Evolutionary conservation across 2,797 vertebrate species (phyloP).

Genomic region (Pseudocheirus occidentalis): DNA sequence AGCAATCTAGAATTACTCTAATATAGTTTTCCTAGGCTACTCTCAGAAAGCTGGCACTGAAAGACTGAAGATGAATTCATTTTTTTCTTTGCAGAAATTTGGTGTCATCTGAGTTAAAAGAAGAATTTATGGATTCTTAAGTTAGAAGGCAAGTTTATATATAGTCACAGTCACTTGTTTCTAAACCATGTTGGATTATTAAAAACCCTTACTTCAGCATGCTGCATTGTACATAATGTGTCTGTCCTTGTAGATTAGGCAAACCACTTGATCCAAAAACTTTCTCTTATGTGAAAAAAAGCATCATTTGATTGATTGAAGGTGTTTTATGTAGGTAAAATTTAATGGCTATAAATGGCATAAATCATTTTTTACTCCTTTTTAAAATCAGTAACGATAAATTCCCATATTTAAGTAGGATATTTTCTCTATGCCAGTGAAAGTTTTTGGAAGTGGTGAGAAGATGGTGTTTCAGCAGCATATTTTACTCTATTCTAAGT

Average conservation of each 20-base stretch:
- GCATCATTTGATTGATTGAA: conserved; percentile 53
- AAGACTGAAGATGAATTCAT: conserved; percentile 55
- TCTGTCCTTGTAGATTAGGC: conserved; percentile 62
- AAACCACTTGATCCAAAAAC: conserved; percentile 57
- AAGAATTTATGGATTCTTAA: conserved; percentile 79
- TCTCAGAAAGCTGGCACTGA: conserved; percentile 61
- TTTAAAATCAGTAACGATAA: conserved; percentile 49
- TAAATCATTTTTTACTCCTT: conserved; percentile 64
- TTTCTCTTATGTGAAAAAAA: conserved; percentile 64
- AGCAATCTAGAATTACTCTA: conserved; percentile 81
- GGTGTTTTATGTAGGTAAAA: conserved; percentile 57
- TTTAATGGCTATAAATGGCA: conserved; percentile 53
- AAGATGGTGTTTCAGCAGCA: conserved; percentile 18
- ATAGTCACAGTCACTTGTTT: conserved; percentile 60
- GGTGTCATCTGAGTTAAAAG: conserved; percentile 70
- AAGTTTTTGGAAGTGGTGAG: conserved; percentile 1
- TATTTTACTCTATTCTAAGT: conserved; percentile 68
- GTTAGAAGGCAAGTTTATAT: conserved; percentile 83
- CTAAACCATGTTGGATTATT: conserved; percentile 32
- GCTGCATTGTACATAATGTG: conserved; percentile 68
- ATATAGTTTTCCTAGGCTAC: conserved; percentile 66
- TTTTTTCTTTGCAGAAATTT: conserved; percentile 71
- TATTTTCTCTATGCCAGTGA: conserved; percentile 51
- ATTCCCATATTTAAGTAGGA: conserved; percentile 34
- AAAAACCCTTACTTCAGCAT: conserved; percentile 43